Percentiles rank a stretch among this genome's conserved stretches.
Evolutionary conservation across 2,797 vertebrate species (phyloP).

Genomic region (Sciurus vulgaris): DNA sequence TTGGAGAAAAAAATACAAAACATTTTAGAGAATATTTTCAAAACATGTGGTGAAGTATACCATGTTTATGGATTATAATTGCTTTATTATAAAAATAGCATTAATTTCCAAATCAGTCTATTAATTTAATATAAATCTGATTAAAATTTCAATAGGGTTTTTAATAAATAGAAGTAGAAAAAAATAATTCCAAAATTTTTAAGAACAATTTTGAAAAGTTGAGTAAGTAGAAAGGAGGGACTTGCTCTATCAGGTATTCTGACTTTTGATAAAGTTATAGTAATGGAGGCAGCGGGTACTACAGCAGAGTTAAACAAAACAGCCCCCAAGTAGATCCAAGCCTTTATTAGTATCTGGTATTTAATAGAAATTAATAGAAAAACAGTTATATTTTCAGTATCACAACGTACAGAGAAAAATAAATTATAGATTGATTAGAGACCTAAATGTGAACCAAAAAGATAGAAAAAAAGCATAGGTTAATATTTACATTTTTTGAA

Average conservation of each 20-base stretch:
- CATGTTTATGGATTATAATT: neutral
- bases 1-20: neutral
- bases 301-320: neutral
- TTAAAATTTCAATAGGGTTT: slow-evolving; percentile 32
- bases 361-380: too few species aligned
- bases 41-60: neutral
- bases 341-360: too few species aligned
- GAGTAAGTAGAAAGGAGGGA: neutral
- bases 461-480: neutral
- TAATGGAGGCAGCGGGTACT: neutral
- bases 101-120: slow-evolving; percentile 15
- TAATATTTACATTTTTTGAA: neutral
- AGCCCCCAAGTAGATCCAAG: too few species aligned
- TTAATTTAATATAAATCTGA: slow-evolving; percentile 34
- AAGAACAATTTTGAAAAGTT: neutral
- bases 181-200: neutral
- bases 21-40: neutral
- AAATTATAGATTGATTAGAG: neutral
- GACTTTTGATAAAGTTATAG: neutral
- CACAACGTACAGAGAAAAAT: neutral
- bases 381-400: neutral
- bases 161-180: neutral
- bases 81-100: neutral
- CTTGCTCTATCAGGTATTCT: neutral
- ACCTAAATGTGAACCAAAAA: neutral